Base-by-base conservation (phyloP, 2,888 invertebrate species). In the Tuta absoluta region DNA sequence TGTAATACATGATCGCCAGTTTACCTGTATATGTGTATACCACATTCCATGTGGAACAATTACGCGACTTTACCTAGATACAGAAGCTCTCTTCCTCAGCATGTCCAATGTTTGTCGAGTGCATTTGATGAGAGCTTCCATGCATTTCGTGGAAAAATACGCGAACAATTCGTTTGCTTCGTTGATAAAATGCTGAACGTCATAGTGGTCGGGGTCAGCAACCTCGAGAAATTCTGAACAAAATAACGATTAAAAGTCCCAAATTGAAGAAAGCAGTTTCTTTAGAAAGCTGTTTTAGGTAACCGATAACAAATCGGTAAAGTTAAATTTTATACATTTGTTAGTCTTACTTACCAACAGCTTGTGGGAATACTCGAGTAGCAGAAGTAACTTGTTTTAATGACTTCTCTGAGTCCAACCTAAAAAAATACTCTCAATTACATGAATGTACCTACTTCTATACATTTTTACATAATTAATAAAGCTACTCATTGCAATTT, bases 101-200 rank as follows among this genome's bases (percentile, higher is more conserved):
- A 93, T 82, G 75, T 97, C 96, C 66, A 97, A 86, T 14, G 96
- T 96, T 53, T 90, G 87, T 77, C 94, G 94, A 0, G 96, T 96
- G 64, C 95, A 93, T 75, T 95, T 95, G 14, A 96, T 95, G 19
- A 97, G 87, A 2, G 96, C 87, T 67, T 96, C 95, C 37, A 95
- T 87, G 68, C 96, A 93, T 84, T 95, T 95, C 62, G 94, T 94
- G 71, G 96, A 96, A 75, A 96, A 97, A 79, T 94, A 95, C 0
- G 95, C 94, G 79, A 96, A 96, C 60, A 97, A 87, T 78, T 97
- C 96, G 79, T 96, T 95, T 74, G 96, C 96, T 77, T 96, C 96
- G 62, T 93, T 94, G 58, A 95, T 93, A 2, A 94, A 87, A 48
- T 92, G 92, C 63, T 78, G 75, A 28, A 95, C 77, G 66, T 95